phyloP scores from a whole-genome alignment of 2,797 vertebrate genomes.

The Calcarius lapponicus region DNA sequence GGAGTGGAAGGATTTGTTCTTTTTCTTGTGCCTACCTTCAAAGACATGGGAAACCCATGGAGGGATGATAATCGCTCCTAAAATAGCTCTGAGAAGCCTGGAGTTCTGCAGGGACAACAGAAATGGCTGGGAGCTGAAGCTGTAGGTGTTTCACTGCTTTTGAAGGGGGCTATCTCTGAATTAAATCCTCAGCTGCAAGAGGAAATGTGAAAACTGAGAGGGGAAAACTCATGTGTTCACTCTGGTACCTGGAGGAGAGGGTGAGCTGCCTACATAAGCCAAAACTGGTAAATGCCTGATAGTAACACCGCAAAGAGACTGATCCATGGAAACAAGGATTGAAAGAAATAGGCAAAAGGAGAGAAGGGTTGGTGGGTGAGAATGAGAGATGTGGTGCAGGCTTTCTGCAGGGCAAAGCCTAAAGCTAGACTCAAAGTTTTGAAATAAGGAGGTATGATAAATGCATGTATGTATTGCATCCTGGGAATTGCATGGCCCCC shows the following conservation, averaged over 20 bases:
- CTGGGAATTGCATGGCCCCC: background rate
- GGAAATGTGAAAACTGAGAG: background rate
- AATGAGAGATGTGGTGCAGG: background rate
- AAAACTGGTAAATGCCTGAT: background rate
- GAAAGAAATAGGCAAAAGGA: background rate
- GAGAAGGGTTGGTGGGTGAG: background rate
- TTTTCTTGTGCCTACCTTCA: slow-evolving; percentile 1
- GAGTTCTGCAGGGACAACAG: background rate
- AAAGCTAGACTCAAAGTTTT: background rate
- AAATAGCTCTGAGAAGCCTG: background rate
- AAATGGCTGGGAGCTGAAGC: background rate
- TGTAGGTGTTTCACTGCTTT: background rate
- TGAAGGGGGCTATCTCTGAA: background rate
- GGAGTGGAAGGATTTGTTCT: background rate
- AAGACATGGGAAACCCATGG: background rate
- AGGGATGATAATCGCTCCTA: background rate
- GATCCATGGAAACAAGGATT: background rate
- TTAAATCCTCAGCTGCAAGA: background rate
- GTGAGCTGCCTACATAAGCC: background rate
- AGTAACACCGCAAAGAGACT: background rate
- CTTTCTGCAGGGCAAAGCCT: background rate
- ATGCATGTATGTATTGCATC: background rate
- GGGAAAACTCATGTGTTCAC: fast-evolving
- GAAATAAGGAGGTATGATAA: background rate
- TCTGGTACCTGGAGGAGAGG: background rate